Evolutionary conservation across 2,797 vertebrate genomes (phyloP).

Genomic region (Mustela erminea): DNA sequence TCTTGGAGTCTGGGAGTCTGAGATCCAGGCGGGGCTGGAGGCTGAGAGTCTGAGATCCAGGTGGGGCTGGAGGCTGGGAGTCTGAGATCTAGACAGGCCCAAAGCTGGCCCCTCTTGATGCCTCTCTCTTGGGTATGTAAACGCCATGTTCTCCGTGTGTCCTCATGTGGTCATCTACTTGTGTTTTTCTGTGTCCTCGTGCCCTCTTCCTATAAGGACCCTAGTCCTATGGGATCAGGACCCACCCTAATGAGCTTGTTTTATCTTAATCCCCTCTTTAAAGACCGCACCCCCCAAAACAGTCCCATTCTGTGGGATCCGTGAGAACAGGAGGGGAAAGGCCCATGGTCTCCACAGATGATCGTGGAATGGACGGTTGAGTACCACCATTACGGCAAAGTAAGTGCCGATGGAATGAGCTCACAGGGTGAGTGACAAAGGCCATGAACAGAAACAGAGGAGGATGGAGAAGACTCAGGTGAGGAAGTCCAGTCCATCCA

Average conservation of each 20-base stretch:
- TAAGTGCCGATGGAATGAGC: too few relatives aligned
- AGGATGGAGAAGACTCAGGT: too few relatives aligned
- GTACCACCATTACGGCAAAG: rapidly evolving
- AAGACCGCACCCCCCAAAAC: not conserved
- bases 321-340: too few relatives aligned
- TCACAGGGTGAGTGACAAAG: not conserved
- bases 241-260: not conserved
- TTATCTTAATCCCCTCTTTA: not conserved
- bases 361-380: rapidly evolving
- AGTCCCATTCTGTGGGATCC: not conserved
- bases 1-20: not conserved
- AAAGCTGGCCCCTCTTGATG: not conserved
- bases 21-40: not conserved
- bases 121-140: not conserved
- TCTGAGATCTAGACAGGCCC: not conserved
- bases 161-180: rapidly evolving
- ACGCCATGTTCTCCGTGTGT: rapidly evolving
- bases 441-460: too few relatives aligned
- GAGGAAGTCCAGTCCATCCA: not conserved
- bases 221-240: too few relatives aligned
- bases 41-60: not conserved
- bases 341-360: rapidly evolving
- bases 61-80: not conserved
- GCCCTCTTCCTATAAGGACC: not conserved
- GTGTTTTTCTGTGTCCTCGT: not conserved